These are phyloP conservation scores for Albula goreensis DNA, from an alignment of 2,113 vertebrate genomes.

Conservation along the genomic window DNA sequence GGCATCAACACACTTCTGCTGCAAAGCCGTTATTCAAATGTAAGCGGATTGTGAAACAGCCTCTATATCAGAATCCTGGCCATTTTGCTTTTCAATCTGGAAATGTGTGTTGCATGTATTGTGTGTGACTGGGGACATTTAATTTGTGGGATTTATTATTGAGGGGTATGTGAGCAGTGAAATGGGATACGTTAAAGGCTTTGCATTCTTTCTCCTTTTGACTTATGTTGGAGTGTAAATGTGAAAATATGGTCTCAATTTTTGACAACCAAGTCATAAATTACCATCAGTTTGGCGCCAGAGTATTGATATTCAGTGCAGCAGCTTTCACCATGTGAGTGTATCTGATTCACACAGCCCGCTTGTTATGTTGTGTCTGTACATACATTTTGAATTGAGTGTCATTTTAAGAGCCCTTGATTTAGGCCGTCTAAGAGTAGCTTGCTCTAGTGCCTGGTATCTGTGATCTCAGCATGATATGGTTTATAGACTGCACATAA, in stretches of 20 bases:
- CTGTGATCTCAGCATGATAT: neutral
- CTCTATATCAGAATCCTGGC: neutral
- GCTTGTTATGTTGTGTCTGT: neutral
- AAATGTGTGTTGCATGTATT: slow-evolving; percentile 1
- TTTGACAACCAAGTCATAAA: neutral
- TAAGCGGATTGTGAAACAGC: neutral
- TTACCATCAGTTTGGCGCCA: neutral
- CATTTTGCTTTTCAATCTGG: neutral
- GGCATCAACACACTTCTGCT: neutral
- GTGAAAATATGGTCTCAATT: neutral
- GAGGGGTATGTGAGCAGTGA: neutral
- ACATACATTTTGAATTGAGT: neutral
- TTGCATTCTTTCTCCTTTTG: neutral
- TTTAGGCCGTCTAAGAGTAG: neutral
- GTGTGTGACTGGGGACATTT: neutral
- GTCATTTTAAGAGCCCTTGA: neutral
- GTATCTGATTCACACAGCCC: neutral
- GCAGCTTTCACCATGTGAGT: neutral
- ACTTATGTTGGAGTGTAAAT: neutral
- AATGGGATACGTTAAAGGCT: neutral
- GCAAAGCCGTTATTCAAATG: slow-evolving; percentile 3
- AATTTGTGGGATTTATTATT: slow-evolving; percentile 5
- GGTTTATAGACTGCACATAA: neutral
- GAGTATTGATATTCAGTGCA: neutral
- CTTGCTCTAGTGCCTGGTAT: neutral